phyloP scores from a whole-genome alignment of 1,140 invertebrate species.

The Amphibalanus amphitrite region DNA sequence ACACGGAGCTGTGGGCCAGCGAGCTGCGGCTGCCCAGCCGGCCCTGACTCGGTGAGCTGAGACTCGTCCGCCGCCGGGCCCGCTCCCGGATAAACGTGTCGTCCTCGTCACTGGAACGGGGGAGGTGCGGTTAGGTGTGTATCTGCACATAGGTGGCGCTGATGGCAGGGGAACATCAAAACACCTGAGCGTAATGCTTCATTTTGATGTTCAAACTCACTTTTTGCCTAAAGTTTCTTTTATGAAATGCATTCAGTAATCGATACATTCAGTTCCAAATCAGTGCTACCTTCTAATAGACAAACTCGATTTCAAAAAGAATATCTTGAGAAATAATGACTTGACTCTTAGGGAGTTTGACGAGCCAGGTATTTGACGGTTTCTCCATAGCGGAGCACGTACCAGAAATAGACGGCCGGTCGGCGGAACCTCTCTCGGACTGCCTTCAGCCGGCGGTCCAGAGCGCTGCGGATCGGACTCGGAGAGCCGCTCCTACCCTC shows the following conservation, averaged over 20 bases:
- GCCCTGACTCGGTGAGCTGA: not conserved
- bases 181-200: too few relatives aligned
- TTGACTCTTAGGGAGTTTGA: too few relatives aligned
- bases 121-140: not conserved
- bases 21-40: not conserved
- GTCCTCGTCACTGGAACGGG: not conserved
- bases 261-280: too few relatives aligned
- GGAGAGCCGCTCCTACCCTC: not conserved
- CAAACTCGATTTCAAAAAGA: too few relatives aligned
- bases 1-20: slow-evolving; percentile 14
- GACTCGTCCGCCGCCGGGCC: not conserved
- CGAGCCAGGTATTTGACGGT: too few relatives aligned
- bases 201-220: too few relatives aligned
- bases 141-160: too few relatives aligned
- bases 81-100: not conserved
- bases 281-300: too few relatives aligned
- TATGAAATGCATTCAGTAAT: too few relatives aligned
- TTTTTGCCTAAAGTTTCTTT: too few relatives aligned
- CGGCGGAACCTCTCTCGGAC: not conserved
- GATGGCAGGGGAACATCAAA: too few relatives aligned
- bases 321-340: too few relatives aligned
- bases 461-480: not conserved
- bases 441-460: not conserved
- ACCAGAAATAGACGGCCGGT: not conserved
- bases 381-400: not conserved